phyloP scores from a whole-genome alignment of 1,140 invertebrate genomes.

The Temnothorax curvispinosus region DNA sequence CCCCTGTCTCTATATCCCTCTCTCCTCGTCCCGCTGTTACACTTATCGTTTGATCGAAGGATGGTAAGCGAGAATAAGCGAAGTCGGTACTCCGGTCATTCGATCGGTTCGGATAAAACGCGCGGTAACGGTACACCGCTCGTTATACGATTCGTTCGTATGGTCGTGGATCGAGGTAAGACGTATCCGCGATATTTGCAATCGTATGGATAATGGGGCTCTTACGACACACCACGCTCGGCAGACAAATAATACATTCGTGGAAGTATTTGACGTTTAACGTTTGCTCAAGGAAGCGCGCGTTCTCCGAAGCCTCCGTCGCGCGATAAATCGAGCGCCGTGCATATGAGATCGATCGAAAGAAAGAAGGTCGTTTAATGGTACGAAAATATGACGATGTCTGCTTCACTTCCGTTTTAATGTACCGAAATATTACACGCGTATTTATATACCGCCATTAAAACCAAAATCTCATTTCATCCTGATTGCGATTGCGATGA shows the following conservation, averaged over 20 bases:
- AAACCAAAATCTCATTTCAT: not conserved
- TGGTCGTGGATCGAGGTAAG: slow-evolving; percentile 10
- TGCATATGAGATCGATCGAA: not conserved
- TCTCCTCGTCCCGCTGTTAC: not conserved
- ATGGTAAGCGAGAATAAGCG: slow-evolving; percentile 24
- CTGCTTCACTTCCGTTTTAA: slow-evolving; percentile 4
- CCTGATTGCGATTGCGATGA: not conserved
- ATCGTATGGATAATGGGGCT: slow-evolving; percentile 38
- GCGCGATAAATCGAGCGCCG: not conserved
- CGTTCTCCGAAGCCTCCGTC: not conserved
- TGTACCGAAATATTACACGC: not conserved
- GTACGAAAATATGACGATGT: not conserved
- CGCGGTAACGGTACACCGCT: slow-evolving; percentile 41
- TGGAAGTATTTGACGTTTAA: slow-evolving; percentile 31
- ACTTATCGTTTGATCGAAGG: slow-evolving; percentile 28
- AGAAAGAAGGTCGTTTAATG: too few species aligned
- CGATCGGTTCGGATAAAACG: slow-evolving; percentile 61
- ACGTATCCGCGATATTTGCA: slow-evolving; percentile 42
- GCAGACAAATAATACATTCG: slow-evolving; percentile 29
- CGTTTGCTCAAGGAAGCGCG: slow-evolving; percentile 14
- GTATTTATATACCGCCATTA: not conserved
- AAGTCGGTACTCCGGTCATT: slow-evolving; percentile 43
- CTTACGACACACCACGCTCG: slow-evolving; percentile 13
- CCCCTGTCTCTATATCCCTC: not conserved
- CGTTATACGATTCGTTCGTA: slow-evolving; percentile 18